Evolutionary conservation across 53 echinoderm and acorn worm species (phyloP).

Genomic region (Antedon mediterranea): DNA sequence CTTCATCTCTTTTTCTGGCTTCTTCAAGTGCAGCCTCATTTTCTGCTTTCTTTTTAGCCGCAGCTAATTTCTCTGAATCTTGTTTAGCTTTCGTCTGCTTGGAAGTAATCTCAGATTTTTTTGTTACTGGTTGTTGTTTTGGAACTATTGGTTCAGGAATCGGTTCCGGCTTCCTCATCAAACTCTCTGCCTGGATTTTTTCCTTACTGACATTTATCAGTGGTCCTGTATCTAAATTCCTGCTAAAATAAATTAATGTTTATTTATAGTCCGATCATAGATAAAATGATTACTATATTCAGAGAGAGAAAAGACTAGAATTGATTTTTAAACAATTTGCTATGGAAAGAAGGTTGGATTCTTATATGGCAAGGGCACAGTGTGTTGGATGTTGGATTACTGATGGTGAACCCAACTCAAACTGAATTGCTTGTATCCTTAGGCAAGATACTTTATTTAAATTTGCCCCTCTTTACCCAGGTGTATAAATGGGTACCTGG

Average conservation of each 20-base stretch:
- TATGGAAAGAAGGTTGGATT: too few relatives aligned
- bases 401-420: too few relatives aligned
- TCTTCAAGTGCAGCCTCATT: slow-evolving; percentile 23
- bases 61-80: slow-evolving; percentile 10
- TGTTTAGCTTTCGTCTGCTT: neutral
- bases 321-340: too few relatives aligned
- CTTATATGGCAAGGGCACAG: too few relatives aligned
- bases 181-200: neutral
- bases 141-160: neutral
- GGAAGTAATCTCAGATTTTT: neutral
- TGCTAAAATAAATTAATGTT: neutral
- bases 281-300: too few relatives aligned
- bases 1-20: slow-evolving; percentile 22
- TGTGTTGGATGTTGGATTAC: too few relatives aligned
- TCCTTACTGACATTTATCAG: neutral
- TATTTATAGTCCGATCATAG: too few relatives aligned
- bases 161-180: slow-evolving; percentile 4
- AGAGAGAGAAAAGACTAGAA: too few relatives aligned
- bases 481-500: too few relatives aligned
- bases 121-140: neutral
- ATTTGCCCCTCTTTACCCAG: too few relatives aligned
- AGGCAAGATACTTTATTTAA: too few relatives aligned
- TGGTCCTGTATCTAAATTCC: neutral
- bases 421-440: too few relatives aligned
- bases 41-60: slow-evolving; percentile 19